Percentiles rank a stretch among this genome's conserved stretches.
These are phyloP conservation scores for Melangyna quadrimaculata DNA, from an alignment of 2,888 invertebrate genomes.

Conservation along the genomic window DNA sequence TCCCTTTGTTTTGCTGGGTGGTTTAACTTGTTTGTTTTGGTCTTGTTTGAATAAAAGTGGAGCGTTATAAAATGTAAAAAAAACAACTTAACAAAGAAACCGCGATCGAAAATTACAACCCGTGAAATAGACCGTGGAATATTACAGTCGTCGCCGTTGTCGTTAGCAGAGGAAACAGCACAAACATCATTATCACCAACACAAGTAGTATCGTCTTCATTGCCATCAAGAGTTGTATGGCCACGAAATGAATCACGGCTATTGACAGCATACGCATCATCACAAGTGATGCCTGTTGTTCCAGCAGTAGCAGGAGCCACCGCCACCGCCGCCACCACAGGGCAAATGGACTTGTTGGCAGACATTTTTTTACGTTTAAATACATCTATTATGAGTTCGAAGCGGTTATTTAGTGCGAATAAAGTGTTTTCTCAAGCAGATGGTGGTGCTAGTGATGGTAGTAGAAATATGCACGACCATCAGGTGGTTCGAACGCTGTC, in stretches of 20 bases:
- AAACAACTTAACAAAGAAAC: slow-evolving; percentile 55
- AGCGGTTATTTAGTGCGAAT: slow-evolving; percentile 41
- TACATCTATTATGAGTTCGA: slow-evolving; percentile 41
- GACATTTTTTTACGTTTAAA: slow-evolving; percentile 62
- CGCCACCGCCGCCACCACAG: slow-evolving; percentile 17
- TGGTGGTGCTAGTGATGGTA: slow-evolving; percentile 1
- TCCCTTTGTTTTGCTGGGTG: slow-evolving; percentile 4
- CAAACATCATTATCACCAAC: background rate
- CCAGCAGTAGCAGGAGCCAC: slow-evolving; percentile 15
- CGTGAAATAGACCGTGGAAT: slow-evolving; percentile 41
- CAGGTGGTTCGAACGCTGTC: slow-evolving; percentile 22
- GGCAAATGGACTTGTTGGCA: slow-evolving; percentile 61
- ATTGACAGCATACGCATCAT: slow-evolving; percentile 45
- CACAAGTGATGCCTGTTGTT: slow-evolving; percentile 28
- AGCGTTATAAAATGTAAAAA: slow-evolving; percentile 65
- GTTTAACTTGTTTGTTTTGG: slow-evolving; percentile 34
- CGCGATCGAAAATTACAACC: slow-evolving; percentile 45
- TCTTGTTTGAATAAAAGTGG: slow-evolving; percentile 29
- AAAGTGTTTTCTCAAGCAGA: background rate
- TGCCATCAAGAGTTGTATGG: slow-evolving; percentile 49
- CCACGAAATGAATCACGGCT: slow-evolving; percentile 49
- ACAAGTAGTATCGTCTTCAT: background rate
- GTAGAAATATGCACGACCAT: background rate
- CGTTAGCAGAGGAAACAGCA: background rate
- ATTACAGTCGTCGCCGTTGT: background rate